These are phyloP conservation scores for Leptothorax acervorum DNA, from an alignment of 2,888 invertebrate genomes.

Conservation along the genomic window DNA sequence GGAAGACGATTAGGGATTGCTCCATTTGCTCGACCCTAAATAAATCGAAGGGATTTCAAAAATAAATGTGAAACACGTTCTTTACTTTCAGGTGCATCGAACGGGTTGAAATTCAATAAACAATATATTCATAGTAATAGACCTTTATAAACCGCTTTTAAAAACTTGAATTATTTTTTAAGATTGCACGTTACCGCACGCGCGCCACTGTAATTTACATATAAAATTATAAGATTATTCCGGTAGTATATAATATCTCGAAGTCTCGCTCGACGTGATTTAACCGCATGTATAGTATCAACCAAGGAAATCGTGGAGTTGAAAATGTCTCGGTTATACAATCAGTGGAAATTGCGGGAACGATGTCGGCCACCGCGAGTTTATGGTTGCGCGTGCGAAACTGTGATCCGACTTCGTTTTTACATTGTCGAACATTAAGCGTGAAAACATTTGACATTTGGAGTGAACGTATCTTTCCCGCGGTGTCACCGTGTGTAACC, in stretches of 20 bases:
- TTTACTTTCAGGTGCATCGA: background rate
- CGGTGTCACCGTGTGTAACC: constrained; percentile 42
- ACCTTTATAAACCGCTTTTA: no score
- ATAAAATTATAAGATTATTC: background rate
- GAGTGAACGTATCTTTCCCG: constrained; percentile 56
- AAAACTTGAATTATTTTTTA: background rate
- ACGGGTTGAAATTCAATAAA: background rate
- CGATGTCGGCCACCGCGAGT: background rate
- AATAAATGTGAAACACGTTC: background rate
- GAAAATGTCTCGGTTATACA: constrained; percentile 31
- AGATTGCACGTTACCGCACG: background rate
- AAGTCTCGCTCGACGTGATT: background rate
- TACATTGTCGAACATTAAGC: background rate
- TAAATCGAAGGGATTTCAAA: background rate
- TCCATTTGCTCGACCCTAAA: background rate
- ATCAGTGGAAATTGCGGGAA: constrained; percentile 34
- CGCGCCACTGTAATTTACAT: background rate
- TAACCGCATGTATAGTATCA: background rate
- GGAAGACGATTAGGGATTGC: background rate
- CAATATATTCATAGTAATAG: background rate
- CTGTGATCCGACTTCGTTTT: constrained; percentile 15
- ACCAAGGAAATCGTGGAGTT: constrained; percentile 15
- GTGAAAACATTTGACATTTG: constrained; percentile 41
- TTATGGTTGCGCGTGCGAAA: constrained; percentile 42
- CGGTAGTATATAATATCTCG: background rate